phyloP scores from a whole-genome alignment of 2,113 vertebrate species.

The Urocolius indicus region DNA sequence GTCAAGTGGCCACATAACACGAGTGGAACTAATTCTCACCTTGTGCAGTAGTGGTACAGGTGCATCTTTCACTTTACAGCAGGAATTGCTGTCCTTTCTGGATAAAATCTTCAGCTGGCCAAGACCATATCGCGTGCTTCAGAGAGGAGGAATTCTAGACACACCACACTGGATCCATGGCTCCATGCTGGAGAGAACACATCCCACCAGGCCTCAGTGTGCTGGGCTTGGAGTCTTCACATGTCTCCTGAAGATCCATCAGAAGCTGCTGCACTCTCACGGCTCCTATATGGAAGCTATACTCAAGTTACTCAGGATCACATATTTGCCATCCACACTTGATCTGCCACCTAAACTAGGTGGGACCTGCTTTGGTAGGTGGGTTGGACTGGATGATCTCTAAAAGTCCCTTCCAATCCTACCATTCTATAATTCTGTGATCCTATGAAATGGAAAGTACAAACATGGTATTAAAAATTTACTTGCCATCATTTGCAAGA shows the following conservation, averaged over 20 bases:
- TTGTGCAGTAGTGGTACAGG: background rate
- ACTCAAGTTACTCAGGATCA: background rate
- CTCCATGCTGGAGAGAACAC: background rate
- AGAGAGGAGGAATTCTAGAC: background rate
- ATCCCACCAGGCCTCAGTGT: background rate
- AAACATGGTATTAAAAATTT: background rate
- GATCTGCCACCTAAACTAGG: no score
- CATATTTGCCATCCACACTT: background rate
- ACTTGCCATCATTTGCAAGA: background rate
- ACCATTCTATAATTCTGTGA: no score
- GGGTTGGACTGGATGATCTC: no score
- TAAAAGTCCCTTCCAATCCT: no score
- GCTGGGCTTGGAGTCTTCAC: background rate
- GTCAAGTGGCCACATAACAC: background rate
- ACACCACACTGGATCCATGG: background rate
- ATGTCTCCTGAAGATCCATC: background rate
- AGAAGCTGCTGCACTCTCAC: background rate
- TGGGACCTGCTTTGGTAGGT: no score
- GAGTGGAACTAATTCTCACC: background rate
- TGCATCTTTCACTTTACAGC: background rate
- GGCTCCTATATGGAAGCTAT: background rate
- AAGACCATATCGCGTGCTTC: background rate
- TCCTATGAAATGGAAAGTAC: no score
- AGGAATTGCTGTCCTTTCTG: background rate
- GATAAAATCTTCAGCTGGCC: background rate